A percentile compares a stretch with the other conserved stretches of the same genome.
Evolutionary conservation across 2,888 invertebrate genomes (phyloP).

Genomic region (Drosophila leonis): DNA sequence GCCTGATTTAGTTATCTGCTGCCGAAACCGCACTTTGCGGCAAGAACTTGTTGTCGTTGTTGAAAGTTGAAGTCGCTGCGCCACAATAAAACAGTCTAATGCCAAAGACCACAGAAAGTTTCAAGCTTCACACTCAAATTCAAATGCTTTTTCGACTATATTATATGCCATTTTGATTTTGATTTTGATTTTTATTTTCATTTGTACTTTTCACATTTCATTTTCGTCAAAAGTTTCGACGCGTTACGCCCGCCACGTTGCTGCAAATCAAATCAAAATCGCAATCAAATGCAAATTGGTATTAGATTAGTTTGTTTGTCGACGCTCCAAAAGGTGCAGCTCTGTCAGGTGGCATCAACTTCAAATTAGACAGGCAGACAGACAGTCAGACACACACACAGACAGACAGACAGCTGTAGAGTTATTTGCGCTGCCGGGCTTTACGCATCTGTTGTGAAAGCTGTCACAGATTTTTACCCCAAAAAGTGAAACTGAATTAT

Average conservation of each 20-base stretch:
- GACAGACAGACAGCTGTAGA: conserved; percentile 10
- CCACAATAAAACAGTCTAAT: conserved; percentile 51
- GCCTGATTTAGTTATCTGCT: conserved; percentile 69
- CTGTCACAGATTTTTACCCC: conserved; percentile 60
- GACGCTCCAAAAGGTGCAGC: conserved; percentile 45
- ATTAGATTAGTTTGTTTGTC: conserved; percentile 79
- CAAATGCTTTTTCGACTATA: conserved; percentile 36
- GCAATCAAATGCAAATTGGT: conserved; percentile 80
- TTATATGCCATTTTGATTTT: conserved; percentile 5
- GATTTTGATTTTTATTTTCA: conserved; percentile 6
- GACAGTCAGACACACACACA: not conserved
- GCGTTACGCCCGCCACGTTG: conserved; percentile 43
- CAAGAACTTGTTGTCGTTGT: conserved; percentile 53
- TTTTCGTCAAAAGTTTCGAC: conserved; percentile 49
- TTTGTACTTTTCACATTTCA: conserved; percentile 21
- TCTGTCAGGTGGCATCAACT: conserved; percentile 56
- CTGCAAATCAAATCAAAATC: conserved; percentile 72
- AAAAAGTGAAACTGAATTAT: conserved; percentile 58
- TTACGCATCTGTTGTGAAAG: conserved; percentile 64
- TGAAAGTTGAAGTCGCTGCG: conserved; percentile 55
- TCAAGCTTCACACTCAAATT: conserved; percentile 28
- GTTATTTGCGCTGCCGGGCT: conserved; percentile 18
- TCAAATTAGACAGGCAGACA: conserved; percentile 57
- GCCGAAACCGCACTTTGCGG: conserved; percentile 55
- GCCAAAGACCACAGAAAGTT: conserved; percentile 64